Conservation (phyloP, 2,797 vertebrate genomes). For the Enteromius trimaculatus region DNA sequence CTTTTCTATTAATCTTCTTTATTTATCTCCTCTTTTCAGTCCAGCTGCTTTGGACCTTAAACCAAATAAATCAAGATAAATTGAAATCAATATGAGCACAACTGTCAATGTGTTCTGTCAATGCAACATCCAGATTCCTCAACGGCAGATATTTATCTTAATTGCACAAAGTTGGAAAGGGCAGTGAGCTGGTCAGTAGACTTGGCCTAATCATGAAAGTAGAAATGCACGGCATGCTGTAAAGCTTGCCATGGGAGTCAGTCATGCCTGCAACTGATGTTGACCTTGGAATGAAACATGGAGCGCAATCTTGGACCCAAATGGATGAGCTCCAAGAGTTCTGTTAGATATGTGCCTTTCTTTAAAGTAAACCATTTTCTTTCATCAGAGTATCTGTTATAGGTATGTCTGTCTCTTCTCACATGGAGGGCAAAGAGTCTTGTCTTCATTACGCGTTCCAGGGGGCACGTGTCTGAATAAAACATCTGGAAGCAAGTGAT, state of each 20-base stretch:
- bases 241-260: constrained; percentile 26
- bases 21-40: constrained; percentile 4
- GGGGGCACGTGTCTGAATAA: constrained; percentile 2
- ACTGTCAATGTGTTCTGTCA: not conserved
- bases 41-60: not conserved
- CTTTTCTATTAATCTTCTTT: constrained; percentile 9
- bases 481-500: constrained; percentile 54
- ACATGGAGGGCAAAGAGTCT: not conserved
- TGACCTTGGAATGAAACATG: constrained; percentile 31
- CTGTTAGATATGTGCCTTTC: not conserved
- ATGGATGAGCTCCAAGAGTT: constrained; percentile 37
- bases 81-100: not conserved
- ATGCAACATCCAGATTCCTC: constrained; percentile 1
- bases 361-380: not conserved
- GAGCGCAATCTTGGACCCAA: constrained; percentile 29
- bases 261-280: constrained; percentile 36
- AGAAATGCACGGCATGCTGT: constrained; percentile 2
- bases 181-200: constrained; percentile 4
- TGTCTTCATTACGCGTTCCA: constrained; percentile 21
- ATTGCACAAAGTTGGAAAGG: constrained; percentile 6
- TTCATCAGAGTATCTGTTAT: constrained; percentile 18
- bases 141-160: constrained; percentile 17
- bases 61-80: constrained; percentile 1
- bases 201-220: constrained; percentile 23
- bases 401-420: constrained; percentile 23